These are phyloP conservation scores for Megathymus violae DNA, from an alignment of 1,140 invertebrate species.

Conservation along the genomic window DNA sequence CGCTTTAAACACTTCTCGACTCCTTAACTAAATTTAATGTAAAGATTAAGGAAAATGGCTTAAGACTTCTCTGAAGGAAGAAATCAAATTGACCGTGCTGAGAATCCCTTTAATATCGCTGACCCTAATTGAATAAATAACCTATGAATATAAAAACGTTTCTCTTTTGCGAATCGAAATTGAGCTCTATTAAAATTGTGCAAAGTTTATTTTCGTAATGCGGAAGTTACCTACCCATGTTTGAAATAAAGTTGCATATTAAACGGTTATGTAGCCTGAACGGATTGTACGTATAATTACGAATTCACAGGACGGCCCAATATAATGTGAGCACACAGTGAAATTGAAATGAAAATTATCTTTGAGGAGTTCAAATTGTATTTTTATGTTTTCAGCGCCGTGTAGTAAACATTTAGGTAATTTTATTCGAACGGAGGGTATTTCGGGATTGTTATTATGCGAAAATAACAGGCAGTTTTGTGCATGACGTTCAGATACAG, in stretches of 20 bases:
- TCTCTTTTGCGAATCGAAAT: constrained; percentile 15
- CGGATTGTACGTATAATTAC: constrained; percentile 35
- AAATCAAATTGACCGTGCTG: constrained; percentile 47
- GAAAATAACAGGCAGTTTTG: no score
- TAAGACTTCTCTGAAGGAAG: constrained; percentile 42
- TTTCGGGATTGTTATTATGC: no score
- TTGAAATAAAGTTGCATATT: constrained; percentile 32
- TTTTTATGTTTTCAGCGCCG: no score
- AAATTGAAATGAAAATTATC: constrained; percentile 24
- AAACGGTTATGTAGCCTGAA: constrained; percentile 31
- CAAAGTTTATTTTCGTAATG: constrained; percentile 29
- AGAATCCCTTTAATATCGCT: constrained; percentile 40
- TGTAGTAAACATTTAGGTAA: no score
- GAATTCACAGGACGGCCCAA: constrained; percentile 31
- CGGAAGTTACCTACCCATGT: constrained; percentile 29
- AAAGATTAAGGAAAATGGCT: constrained; percentile 49
- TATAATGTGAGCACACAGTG: constrained; percentile 18
- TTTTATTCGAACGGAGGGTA: no score
- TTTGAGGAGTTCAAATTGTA: constrained; percentile 10
- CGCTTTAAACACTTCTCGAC: constrained; percentile 26
- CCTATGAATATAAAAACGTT: constrained; percentile 37
- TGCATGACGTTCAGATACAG: no score
- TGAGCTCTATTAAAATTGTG: constrained; percentile 25
- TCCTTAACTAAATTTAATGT: constrained; percentile 47
- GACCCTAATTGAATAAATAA: constrained; percentile 53